Evolutionary conservation across 1,140 invertebrate genomes (phyloP), one percentile per base, ranked within the genome.

Genomic region (Scylla paramamosain): DNA sequence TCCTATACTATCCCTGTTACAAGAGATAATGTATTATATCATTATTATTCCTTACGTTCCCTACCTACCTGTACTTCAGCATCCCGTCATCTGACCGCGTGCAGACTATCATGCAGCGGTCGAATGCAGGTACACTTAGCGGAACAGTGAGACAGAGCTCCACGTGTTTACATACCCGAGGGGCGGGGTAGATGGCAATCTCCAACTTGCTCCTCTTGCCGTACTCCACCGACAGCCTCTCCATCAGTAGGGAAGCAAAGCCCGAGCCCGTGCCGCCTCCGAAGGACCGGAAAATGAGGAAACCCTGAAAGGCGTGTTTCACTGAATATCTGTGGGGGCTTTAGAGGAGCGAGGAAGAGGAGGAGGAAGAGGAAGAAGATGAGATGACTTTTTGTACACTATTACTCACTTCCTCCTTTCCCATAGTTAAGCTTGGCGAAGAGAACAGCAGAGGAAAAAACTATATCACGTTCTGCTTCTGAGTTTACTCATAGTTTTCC

Each of bases 171-270:
- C 90, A 96, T 86, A 98, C 98, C 97, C 98, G 98, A 28, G 98
- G 98, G n/a, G 98, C 98, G 52, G 98, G 98, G 97, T 98, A 99
- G 96, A 99, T 98, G 77, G 98, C 98, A 97, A 98, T 98, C 96
- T 98, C 98, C 45, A 98, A 97, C 97, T 98, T 98, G 0, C 97
- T 97, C 95, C 97, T 97, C 96, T 98, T 98, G 7, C 97, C 97
- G 96, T 98, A 95, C 52, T 95, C 94, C 16, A 95, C 94, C 32
- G 90, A 92, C 10, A 95, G 67, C 10, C 89, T 87, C 59, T 95
- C 94, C 94, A 95, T 95, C 59, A 95, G 39, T 6, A 95, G 88
- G 25, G 94, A 95, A 45, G 94, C 92, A 83, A 95, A 95, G 12
- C 94, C 94, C 32, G 94, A 95, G 52, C 94, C 94, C 4, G 94